A percentile compares a stretch with the other conserved stretches of the same genome.
These are phyloP conservation scores for Alviniconcha marisindica DNA, from an alignment of 1,140 invertebrate genomes.

Conservation along the genomic window DNA sequence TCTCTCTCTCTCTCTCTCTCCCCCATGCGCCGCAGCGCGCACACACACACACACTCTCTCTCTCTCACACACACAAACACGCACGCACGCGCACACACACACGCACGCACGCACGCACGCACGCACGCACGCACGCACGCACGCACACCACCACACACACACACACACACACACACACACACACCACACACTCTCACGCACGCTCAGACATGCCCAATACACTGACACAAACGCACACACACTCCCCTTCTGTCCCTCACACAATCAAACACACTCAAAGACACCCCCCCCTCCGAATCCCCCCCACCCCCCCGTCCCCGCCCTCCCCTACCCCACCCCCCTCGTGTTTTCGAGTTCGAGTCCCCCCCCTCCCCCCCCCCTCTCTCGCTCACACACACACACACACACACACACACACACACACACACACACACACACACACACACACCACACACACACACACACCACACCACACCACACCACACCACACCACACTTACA, in stretches of 20 bases:
- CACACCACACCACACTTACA: too few species aligned
- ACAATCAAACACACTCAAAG: neutral
- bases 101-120: conserved; percentile 2
- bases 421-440: neutral
- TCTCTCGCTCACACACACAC: too few species aligned
- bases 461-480: too few species aligned
- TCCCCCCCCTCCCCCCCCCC: too few species aligned
- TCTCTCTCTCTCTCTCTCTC: neutral
- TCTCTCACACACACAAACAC: neutral
- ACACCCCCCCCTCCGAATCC: too few species aligned
- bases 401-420: conserved; percentile 15
- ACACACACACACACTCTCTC: too few species aligned
- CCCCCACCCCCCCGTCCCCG: too few species aligned
- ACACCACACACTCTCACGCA: neutral
- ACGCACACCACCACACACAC: too few species aligned
- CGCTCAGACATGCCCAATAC: neutral
- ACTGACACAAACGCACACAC: neutral
- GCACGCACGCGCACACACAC: conserved; percentile 7
- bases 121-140: neutral
- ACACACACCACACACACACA: neutral
- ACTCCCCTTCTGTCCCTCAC: too few species aligned
- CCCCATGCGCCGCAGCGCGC: too few species aligned
- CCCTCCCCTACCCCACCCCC: too few species aligned
- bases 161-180: conserved; percentile 1
- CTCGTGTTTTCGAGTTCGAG: too few species aligned